Conservation (phyloP, 2,113 vertebrate species). For the Pseudorectes ferrugineus region DNA sequence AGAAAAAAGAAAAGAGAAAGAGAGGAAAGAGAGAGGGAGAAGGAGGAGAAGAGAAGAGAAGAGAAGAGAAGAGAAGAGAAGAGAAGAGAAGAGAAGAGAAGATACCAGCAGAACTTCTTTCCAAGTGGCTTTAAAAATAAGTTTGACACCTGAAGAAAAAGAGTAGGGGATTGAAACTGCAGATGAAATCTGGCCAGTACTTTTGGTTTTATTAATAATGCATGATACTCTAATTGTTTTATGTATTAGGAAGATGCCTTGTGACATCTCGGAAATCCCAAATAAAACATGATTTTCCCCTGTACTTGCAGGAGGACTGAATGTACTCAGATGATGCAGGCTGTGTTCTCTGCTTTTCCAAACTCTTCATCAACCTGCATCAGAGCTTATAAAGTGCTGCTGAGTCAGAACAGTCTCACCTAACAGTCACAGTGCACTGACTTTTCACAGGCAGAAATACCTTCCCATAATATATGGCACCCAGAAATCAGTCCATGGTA, state of each 20-base stretch:
- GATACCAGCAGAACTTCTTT: not conserved
- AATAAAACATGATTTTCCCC: not conserved
- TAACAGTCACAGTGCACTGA: not conserved
- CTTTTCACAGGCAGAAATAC: not conserved
- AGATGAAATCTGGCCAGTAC: not conserved
- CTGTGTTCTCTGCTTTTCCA: not conserved
- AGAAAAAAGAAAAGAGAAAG: not conserved
- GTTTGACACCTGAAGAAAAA: not conserved
- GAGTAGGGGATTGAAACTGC: not conserved
- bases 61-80: too few species aligned
- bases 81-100: too few species aligned
- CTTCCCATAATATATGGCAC: not conserved
- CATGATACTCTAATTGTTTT: not conserved
- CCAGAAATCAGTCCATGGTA: not conserved
- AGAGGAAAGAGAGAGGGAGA: too few species aligned
- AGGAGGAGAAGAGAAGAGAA: not conserved
- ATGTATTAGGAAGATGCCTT: not conserved
- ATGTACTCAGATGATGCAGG: not conserved
- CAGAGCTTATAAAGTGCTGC: not conserved
- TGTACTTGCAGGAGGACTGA: not conserved
- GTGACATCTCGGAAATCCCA: not conserved
- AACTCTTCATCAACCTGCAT: not conserved
- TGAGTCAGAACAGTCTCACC: not conserved
- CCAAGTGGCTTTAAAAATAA: not conserved
- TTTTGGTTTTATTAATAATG: not conserved